Evolutionary conservation across 2,113 vertebrate species (phyloP).

Genomic region (Sarotherodon lohbergeri): DNA sequence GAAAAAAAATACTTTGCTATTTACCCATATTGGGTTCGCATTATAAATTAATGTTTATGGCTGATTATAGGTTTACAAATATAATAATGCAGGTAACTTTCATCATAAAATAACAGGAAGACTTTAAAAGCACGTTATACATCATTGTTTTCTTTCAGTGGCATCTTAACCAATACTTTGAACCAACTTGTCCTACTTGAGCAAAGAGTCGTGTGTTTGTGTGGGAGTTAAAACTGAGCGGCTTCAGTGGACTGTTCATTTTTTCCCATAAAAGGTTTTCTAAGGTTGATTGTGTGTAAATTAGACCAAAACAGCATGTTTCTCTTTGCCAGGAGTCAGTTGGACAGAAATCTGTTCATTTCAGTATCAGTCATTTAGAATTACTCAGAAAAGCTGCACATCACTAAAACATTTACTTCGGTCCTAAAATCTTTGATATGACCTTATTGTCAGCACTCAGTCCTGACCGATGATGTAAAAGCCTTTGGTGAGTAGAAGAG

Average conservation of each 20-base stretch:
- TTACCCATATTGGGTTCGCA: slow-evolving; percentile 67
- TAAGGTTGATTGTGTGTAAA: neutral
- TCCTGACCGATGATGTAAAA: neutral
- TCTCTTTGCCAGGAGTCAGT: neutral
- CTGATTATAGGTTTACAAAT: neutral
- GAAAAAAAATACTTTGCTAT: neutral
- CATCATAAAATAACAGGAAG: neutral
- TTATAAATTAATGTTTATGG: neutral
- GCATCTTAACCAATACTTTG: neutral
- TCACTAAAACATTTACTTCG: neutral
- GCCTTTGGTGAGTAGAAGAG: neutral
- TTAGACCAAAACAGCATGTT: neutral
- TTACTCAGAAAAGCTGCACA: neutral
- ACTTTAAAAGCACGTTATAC: neutral
- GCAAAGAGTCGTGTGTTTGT: neutral
- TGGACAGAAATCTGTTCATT: neutral
- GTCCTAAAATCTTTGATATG: neutral
- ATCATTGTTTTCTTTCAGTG: neutral
- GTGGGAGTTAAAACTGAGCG: neutral
- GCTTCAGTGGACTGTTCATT: neutral
- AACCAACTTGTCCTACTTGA: neutral
- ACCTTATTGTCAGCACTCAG: neutral
- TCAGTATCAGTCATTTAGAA: neutral
- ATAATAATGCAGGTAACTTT: neutral
- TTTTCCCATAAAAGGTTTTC: neutral